phyloP scores from a whole-genome alignment of 2,888 invertebrate species.

The Pachymerium ferrugineum region DNA sequence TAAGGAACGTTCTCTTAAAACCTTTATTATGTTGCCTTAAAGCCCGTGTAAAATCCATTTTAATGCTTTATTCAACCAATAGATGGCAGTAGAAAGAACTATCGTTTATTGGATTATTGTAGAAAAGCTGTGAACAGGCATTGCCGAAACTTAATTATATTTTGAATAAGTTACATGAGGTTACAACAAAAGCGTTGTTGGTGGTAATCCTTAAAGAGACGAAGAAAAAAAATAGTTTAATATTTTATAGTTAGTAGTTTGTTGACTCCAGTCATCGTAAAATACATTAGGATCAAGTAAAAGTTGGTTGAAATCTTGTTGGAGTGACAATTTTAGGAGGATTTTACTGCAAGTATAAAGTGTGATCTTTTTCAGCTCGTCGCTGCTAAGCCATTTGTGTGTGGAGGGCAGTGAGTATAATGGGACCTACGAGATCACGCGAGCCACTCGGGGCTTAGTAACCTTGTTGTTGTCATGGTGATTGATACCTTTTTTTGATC shows the following conservation, averaged over 20 bases:
- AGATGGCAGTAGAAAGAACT: too few relatives aligned
- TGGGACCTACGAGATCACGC: constrained; percentile 9
- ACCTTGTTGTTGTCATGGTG: constrained; percentile 13
- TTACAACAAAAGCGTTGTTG: too few relatives aligned
- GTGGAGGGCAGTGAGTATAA: neutral
- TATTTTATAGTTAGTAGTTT: neutral
- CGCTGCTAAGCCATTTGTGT: neutral
- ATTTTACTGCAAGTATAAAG: constrained; percentile 13
- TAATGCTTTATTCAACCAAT: too few relatives aligned
- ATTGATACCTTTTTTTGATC: constrained; percentile 13
- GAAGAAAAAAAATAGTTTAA: neutral
- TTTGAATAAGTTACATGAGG: too few relatives aligned
- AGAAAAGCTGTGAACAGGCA: too few relatives aligned
- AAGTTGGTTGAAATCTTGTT: neutral
- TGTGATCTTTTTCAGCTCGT: constrained; percentile 4
- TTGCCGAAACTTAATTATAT: too few relatives aligned
- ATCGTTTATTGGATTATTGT: too few relatives aligned
- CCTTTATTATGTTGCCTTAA: too few relatives aligned
- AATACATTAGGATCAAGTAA: neutral
- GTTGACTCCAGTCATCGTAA: neutral
- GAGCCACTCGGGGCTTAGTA: neutral
- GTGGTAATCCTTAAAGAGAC: too few relatives aligned
- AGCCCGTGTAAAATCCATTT: too few relatives aligned
- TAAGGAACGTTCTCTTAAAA: too few relatives aligned
- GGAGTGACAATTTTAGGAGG: constrained; percentile 3